A percentile compares a stretch with the other conserved stretches of the same genome.
Evolutionary conservation across 1,140 invertebrate genomes (phyloP).

Genomic region (Hyles euphorbiae): DNA sequence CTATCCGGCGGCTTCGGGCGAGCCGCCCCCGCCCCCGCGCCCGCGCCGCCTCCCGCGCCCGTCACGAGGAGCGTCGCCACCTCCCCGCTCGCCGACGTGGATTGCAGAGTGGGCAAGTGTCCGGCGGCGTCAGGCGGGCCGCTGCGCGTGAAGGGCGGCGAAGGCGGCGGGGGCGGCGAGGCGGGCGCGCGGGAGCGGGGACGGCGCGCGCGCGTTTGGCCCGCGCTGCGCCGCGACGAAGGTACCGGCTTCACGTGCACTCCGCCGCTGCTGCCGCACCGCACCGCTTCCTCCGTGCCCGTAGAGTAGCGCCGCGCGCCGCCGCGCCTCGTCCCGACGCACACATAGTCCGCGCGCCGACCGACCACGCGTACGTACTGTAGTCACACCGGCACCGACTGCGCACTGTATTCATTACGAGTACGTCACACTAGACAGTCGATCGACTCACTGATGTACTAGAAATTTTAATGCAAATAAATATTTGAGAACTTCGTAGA

Average conservation of each 20-base stretch:
- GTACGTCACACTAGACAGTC: too few relatives aligned
- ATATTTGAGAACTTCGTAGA: slow-evolving; percentile 3
- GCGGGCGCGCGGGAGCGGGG: too few relatives aligned
- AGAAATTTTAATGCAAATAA: slow-evolving; percentile 1
- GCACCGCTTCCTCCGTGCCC: slow-evolving; percentile 49
- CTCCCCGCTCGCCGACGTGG: slow-evolving; percentile 3
- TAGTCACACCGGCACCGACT: slow-evolving; percentile 1
- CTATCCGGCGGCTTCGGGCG: not conserved
- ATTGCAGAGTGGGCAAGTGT: too few relatives aligned
- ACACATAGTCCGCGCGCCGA: too few relatives aligned
- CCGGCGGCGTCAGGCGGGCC: not conserved
- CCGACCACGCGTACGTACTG: not conserved
- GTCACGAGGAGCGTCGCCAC: slow-evolving; percentile 1
- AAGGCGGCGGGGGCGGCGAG: not conserved
- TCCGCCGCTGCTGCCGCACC: slow-evolving; percentile 39
- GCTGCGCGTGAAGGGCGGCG: not conserved
- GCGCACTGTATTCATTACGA: not conserved
- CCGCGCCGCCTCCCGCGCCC: not conserved
- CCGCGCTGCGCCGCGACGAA: slow-evolving; percentile 40
- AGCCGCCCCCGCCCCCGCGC: not conserved
- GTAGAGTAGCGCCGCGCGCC: slow-evolving; percentile 43
- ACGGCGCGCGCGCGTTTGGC: slow-evolving; percentile 9
- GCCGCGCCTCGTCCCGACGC: too few relatives aligned
- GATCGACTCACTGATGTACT: not conserved
- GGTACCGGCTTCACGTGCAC: slow-evolving; percentile 46